Base-by-base conservation (phyloP, 2,797 vertebrate genomes). In the Cossypha heuglini region DNA sequence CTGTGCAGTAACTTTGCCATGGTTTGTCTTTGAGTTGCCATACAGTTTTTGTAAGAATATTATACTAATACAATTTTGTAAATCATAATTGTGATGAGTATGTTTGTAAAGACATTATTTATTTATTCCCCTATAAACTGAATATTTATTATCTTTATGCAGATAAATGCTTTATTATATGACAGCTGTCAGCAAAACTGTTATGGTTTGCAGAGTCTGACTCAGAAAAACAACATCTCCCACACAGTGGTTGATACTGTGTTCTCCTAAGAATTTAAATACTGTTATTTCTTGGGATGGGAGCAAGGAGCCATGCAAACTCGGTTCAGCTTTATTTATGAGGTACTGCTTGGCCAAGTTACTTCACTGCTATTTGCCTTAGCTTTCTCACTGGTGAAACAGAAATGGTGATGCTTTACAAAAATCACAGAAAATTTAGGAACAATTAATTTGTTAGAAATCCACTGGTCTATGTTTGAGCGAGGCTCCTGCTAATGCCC, bases 51-150 rank as follows among this genome's bases (percentile, higher is more conserved):
- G 28, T 33, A 55, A 81, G 35, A 62, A 66, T 75, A 84, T 28
- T 88, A 35, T 88, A 51, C 46, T 66, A 86, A 74, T 40, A 51
- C 45, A 51, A 76, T 84, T 93, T 91, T 92, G 58, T 81, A 72
- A 81, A 80, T 35, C 33, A 35, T 43, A 26, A 66, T 58, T 86
- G 55, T 76, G 54, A 52, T 45, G n/a, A 77, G 10, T 86, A 46
- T 84, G 66, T 88, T 92, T 91, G 49, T 86, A 85, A 93, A 92
- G 31, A 66, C 24, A 31, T 81, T 86, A 77, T 88, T 93, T 86
- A 77, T 88, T 93, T 91, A 88, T 90, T 79, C 43, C 46, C 40
- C 37, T 49, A 69, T 92, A 93, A 95, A 92, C 16, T 8, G 77
- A 73, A 28, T 92, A 73, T 86, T 92, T 90, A 81, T 86, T 86